A percentile compares a stretch with the other conserved stretches of the same genome.
Conservation (phyloP, 2,113 vertebrate species). For the Prietella phreatophila region DNA sequence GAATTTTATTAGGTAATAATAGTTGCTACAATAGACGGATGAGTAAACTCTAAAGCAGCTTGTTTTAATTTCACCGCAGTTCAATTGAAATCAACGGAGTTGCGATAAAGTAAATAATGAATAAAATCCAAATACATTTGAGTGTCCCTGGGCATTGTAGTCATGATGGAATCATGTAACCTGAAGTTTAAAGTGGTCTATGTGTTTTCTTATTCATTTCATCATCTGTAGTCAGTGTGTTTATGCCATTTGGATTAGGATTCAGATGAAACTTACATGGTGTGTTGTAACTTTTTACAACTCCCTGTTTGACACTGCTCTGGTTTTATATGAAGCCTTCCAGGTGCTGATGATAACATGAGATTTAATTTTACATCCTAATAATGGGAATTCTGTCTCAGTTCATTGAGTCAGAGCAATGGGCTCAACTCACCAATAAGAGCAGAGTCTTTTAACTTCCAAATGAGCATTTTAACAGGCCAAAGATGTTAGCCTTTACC, state of each 20-base stretch:
- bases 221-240: background rate
- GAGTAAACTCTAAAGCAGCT: background rate
- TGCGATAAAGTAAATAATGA: constrained; percentile 24
- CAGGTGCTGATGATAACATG: constrained; percentile 26
- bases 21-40: background rate
- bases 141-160: background rate
- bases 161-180: background rate
- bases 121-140: constrained; percentile 1
- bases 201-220: background rate
- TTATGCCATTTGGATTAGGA: background rate
- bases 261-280: background rate
- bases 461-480: background rate
- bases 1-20: constrained; percentile 28
- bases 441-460: background rate
- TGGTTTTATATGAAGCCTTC: background rate
- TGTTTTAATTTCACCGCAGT: background rate
- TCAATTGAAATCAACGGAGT: constrained; percentile 20
- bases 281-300: background rate
- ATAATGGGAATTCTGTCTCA: background rate
- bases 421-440: background rate
- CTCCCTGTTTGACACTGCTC: background rate
- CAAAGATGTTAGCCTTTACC: background rate
- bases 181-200: background rate
- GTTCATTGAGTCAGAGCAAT: background rate
- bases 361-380: constrained; percentile 24